Evolutionary conservation across 2,888 invertebrate species (phyloP), one percentile per base, ranked within the genome.

Genomic region (Pseudoips prasinana): DNA sequence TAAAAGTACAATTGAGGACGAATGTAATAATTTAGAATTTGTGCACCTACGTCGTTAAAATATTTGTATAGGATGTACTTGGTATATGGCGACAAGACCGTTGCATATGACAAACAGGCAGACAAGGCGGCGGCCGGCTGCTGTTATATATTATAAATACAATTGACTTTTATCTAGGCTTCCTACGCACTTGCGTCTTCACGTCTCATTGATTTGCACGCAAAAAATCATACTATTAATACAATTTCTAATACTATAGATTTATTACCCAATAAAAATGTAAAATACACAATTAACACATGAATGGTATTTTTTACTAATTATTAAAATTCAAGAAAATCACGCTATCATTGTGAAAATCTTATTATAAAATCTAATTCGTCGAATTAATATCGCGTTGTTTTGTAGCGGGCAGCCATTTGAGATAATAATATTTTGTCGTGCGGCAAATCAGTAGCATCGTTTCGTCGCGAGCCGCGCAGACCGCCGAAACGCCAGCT

Each of bases 401-500:
- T 2, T 14, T 14, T 14, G 5, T 3, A 14, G 3, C 14, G 14
- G 5, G 14, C 14, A 5, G 2, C 3, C 14, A 14, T 14, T 5
- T 14, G 3, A 14, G 14, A 5, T 5, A n/a, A n/a, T n/a, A n/a
- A n/a, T n/a, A 5, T 14, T 2, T 25, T 5, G 25, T 25, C 28
- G 14, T 20, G 7, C 19, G 24, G 7, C 31, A 14, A 19, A 20
- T 7, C 17, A 18, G 25, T 33, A 38, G 39, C 27, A n/a, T 23
- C 33, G 47, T 31, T 36, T 7, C 8, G 44, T 40, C 55, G 45
- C 23, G 34, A 31, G 50, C 23, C 48, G 46, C 52, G 59, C 28
- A 37, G 42, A 29, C 44, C 28, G 62, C 60, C 65, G 50, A 58
- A 64, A 58, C 59, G 54, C 66, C 76, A 76, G 77, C 75, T 75